Conservation (phyloP, 1,140 invertebrate species). For the Plutomurus gul region DNA sequence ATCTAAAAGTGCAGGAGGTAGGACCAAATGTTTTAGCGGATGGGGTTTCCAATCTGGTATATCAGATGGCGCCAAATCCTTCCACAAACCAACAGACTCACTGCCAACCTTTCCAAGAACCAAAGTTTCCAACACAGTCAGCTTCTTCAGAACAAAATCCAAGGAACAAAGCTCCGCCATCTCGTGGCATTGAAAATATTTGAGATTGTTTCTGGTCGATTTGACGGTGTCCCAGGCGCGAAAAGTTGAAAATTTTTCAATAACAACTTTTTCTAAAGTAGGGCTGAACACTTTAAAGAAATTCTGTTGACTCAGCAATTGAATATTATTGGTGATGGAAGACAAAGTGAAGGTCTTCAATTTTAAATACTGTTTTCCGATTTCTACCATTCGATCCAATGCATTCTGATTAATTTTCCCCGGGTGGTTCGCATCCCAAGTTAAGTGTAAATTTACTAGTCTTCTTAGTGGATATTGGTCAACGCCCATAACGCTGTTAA, state of each 20-base stretch:
- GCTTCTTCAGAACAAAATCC: not conserved
- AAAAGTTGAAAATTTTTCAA: not conserved
- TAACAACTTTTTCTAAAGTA: not conserved
- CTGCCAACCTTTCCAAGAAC: not conserved
- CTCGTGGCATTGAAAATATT: not conserved
- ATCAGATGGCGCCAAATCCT: not conserved
- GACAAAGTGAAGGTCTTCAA: not conserved
- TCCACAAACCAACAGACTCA: not conserved
- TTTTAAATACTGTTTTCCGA: not conserved
- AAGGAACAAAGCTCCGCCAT: not conserved
- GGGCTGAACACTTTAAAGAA: not conserved
- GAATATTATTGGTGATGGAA: not conserved
- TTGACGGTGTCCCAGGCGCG: not conserved
- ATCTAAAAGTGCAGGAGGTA: not conserved
- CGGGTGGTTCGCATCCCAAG: not conserved
- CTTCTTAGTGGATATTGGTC: not conserved
- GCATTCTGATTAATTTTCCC: not conserved
- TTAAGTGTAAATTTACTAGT: not conserved
- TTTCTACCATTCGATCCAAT: not conserved
- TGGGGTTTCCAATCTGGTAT: not conserved
- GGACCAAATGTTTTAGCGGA: not conserved
- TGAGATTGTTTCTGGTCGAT: not conserved
- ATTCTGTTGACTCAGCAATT: not conserved
- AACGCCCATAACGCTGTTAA: not conserved
- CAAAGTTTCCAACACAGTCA: not conserved